Conservation (phyloP, 2,888 invertebrate species). For the Graphium colonna region DNA sequence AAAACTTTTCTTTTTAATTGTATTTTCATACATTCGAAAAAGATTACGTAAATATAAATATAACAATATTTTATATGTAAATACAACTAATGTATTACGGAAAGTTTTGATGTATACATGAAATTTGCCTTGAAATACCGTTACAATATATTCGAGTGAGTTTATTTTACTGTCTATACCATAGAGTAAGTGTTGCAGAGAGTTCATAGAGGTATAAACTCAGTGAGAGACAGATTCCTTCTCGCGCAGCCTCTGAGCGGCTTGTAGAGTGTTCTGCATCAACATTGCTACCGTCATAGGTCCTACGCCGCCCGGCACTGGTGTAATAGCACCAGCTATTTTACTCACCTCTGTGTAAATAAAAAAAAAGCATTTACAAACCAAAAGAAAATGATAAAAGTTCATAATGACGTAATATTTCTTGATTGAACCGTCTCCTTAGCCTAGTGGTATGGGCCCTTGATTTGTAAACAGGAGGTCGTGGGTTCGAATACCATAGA, state of each 20-base stretch:
- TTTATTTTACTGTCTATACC: background rate
- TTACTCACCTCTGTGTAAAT: constrained; percentile 83
- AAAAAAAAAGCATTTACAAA: constrained; percentile 14
- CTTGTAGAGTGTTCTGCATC: constrained; percentile 92
- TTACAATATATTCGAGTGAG: constrained; percentile 14
- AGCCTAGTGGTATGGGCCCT: too few species aligned
- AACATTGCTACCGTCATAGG: constrained; percentile 97
- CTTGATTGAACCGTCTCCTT: too few species aligned
- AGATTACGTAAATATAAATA: too few species aligned
- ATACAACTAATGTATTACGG: too few species aligned
- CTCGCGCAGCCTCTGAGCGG: constrained; percentile 77
- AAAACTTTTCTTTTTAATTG: too few species aligned
- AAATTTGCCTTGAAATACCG: too few species aligned
- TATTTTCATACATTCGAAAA: too few species aligned
- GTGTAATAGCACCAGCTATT: constrained; percentile 91
- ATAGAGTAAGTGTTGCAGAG: constrained; percentile 9
- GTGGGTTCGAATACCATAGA: too few species aligned
- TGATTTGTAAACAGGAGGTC: too few species aligned
- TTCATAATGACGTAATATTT: too few species aligned
- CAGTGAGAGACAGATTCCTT: constrained; percentile 6
- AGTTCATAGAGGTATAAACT: constrained; percentile 5
- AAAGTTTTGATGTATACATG: too few species aligned
- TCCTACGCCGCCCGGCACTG: constrained; percentile 95
- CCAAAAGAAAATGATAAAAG: background rate
- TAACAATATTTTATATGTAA: too few species aligned